Base-by-base conservation (phyloP, 1,140 invertebrate species). In the Stegodyphus dumicola region DNA sequence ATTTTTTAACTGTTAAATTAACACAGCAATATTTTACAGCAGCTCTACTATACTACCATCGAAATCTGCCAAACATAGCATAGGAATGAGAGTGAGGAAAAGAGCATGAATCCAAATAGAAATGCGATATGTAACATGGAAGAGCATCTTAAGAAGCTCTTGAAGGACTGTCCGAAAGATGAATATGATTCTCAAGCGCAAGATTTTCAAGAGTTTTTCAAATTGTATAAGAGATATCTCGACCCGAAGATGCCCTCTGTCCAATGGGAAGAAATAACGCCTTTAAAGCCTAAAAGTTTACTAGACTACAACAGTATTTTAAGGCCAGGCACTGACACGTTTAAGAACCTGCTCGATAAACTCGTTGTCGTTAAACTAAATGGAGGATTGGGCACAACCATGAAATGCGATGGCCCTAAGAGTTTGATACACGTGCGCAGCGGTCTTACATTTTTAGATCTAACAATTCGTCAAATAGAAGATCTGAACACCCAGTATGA, bases 401-500 rank as follows among this genome's bases (percentile, higher is more conserved):
- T 99, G 98, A 83, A 87, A 56, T 99, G 99, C 89, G 95, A 96
- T 89, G 98, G 98, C 15, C 98, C 99, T 6, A 99, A 99, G 92
- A 98, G 96, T 81, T 95, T 99, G 5, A 99, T 99, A 87, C 94
- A 95, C 87, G 98, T 99, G n/a, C 92, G 98, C 79, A 98, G 97
- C 90, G 97, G 99, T 86, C 92, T 99, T 9, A 99, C 98, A 0
- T 99, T 99, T 91, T 92, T 99, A 73, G 98, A 99, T 93, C 91
- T 99, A 56, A 99, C 97, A 18, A 97, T 99, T 54, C 98, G 99
- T 90, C 98, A 99, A 92, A 99, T 99, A 89, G 98, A 99, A 96
- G 94, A 98, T 89, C 92, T 99, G 67, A 99, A 99, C 90, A 97
- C 96, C 92, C 95, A 93, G 0, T 99, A 99, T 91, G 94, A 96